phyloP scores from a whole-genome alignment of 2,888 invertebrate genomes.

The Drosophila buzzatii region DNA sequence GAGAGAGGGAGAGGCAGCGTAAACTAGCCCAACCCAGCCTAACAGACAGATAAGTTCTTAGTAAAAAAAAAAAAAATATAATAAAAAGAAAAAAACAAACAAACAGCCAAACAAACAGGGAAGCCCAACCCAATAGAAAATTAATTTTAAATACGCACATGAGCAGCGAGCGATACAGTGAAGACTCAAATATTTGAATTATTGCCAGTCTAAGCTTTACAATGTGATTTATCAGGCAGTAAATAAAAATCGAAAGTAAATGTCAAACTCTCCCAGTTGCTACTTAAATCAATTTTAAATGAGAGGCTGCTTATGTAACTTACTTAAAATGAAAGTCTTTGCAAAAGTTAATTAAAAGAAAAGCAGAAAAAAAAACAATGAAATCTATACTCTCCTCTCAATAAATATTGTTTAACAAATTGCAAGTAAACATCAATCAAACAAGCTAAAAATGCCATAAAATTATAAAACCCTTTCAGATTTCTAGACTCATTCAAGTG shows the following conservation, averaged over 20 bases:
- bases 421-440: too few relatives aligned
- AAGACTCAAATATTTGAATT: background rate
- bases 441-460: background rate
- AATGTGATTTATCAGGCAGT: background rate
- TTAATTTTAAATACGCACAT: conserved; percentile 17
- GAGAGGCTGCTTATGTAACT: background rate
- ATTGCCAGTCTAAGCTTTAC: background rate
- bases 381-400: too few relatives aligned
- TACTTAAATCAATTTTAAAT: background rate
- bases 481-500: background rate
- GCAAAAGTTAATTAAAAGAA: background rate
- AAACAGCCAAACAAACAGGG: conserved; percentile 2
- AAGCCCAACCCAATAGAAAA: conserved; percentile 5
- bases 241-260: background rate
- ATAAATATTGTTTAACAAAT: background rate
- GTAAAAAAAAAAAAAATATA: background rate
- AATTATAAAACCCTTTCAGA: too few relatives aligned
- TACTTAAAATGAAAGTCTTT: background rate
- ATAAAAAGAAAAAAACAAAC: background rate
- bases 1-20: background rate
- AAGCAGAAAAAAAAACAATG: too few relatives aligned
- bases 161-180: conserved; percentile 1
- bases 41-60: conserved; percentile 9
- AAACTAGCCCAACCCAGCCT: background rate
- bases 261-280: background rate